Base-by-base conservation (phyloP, 2,888 invertebrate genomes). In the Zelleria hepariella region DNA sequence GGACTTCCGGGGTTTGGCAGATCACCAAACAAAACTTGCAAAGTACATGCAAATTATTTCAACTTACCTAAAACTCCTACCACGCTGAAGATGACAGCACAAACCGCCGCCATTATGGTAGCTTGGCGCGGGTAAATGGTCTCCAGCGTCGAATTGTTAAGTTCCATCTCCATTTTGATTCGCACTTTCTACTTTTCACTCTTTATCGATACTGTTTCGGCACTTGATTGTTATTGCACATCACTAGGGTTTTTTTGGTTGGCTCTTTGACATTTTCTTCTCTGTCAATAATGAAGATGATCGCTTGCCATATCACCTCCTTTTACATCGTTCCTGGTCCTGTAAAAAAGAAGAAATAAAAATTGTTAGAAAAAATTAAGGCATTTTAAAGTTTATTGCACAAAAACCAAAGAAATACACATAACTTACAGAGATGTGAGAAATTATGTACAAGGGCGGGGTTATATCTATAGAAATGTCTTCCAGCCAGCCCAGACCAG, bases 41-140 rank as follows among this genome's bases (percentile, higher is more conserved):
- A n/a, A n/a, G n/a, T n/a, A n/a, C n/a, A n/a, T n/a, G n/a, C n/a
- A n/a, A n/a, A n/a, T n/a, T n/a, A n/a, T n/a, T n/a, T n/a, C n/a
- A n/a, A n/a, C 91, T 91, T 86, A 96, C 96, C 96, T 62, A 94
- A 84, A 62, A 95, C 92, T 62, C 96, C 96, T 53, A 96, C 88
- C 60, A 94, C 80, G 73, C 94, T 93, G 84, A 96, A 96, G 59
- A 95, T 75, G 68, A 95, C 93, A 47, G 96, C 95, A 77, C 94
- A 94, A 60, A 90, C 89, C 26, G 95, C 94, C 20, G 95, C 96
- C 71, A 94, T 87, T 68, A 95, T 90, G 32, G 95, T 95, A 55
- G 94, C 93, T 65, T 91, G 91, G 66, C 93, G 89, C 21, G 95
- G 94, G 76, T 94, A 95, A 64, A 74, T 69, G 55, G 75, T 67